Evolutionary conservation across 2,888 invertebrate species (phyloP).

Genomic region (Drosophila histrio): DNA sequence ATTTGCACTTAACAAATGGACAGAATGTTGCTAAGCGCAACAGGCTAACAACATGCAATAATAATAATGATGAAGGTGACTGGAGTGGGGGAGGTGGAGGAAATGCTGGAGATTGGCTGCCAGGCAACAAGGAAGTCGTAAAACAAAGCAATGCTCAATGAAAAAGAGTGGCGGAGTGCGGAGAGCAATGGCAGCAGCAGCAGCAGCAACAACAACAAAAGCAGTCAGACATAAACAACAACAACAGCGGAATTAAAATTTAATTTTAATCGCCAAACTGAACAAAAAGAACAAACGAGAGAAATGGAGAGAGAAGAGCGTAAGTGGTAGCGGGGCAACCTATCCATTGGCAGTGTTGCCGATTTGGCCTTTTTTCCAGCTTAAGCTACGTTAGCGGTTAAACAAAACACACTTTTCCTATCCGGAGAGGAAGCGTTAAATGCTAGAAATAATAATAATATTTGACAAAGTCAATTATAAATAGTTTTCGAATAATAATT

Average conservation of each 20-base stretch:
- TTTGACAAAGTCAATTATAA: too few relatives aligned
- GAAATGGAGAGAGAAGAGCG: neutral
- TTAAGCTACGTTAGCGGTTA: too few relatives aligned
- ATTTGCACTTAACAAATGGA: conserved; percentile 72
- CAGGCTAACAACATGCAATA: conserved; percentile 61
- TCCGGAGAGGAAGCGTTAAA: too few relatives aligned
- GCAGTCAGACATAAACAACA: conserved; percentile 45
- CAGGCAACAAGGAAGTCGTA: conserved; percentile 71
- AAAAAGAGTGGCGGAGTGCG: conserved; percentile 38
- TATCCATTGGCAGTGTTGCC: conserved; percentile 36
- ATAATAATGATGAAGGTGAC: conserved; percentile 28
- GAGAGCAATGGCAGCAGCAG: conserved; percentile 44
- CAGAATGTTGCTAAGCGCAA: conserved; percentile 75
- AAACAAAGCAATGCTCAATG: conserved; percentile 73
- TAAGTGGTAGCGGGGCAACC: conserved; percentile 6
- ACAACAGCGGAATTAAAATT: conserved; percentile 71
- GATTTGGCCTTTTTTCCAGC: too few relatives aligned
- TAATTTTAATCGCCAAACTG: conserved; percentile 77
- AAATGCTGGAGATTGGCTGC: conserved; percentile 26
- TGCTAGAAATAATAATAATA: too few relatives aligned
- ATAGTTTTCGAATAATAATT: too few relatives aligned
- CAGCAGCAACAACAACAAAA: conserved; percentile 25
- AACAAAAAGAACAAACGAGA: conserved; percentile 53
- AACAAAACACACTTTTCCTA: too few relatives aligned
- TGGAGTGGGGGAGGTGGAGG: neutral